Conservation (phyloP, 1,140 invertebrate species). For the Apis cerana region DNA sequence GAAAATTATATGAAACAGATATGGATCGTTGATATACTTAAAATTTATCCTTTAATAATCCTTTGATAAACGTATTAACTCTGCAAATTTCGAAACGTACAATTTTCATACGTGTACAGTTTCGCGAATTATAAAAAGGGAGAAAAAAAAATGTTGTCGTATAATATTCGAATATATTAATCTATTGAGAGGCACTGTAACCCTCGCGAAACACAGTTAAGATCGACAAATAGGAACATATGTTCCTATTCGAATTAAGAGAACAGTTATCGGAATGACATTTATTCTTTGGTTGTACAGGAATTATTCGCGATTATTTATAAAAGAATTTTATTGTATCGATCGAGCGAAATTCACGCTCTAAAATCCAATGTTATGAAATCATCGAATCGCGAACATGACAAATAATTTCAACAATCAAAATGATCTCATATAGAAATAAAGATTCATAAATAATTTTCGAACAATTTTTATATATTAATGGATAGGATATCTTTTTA, state of each 20-base stretch:
- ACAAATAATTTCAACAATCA: background rate
- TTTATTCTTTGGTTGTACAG: constrained; percentile 20
- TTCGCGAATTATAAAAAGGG: too few species aligned
- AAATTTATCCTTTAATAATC: background rate
- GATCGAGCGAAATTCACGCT: background rate
- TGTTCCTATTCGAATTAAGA: background rate
- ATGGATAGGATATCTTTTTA: constrained; percentile 13
- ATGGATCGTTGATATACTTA: background rate
- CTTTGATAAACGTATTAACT: background rate
- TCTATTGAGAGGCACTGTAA: background rate
- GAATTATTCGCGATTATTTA: constrained; percentile 5
- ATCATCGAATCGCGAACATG: too few species aligned
- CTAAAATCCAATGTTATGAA: background rate
- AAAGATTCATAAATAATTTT: background rate
- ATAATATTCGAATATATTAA: background rate
- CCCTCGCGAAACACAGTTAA: constrained; percentile 9
- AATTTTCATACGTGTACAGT: too few species aligned
- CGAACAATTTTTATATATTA: background rate
- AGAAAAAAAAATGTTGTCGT: background rate
- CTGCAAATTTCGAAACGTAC: background rate
- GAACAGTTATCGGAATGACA: constrained; percentile 22
- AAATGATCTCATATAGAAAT: background rate
- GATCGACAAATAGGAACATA: constrained; percentile 20
- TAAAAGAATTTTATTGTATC: constrained; percentile 1
- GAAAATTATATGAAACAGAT: constrained; percentile 9